These are phyloP conservation scores for Acridotheres tristis DNA, from an alignment of 2,797 vertebrate species.

Conservation along the genomic window DNA sequence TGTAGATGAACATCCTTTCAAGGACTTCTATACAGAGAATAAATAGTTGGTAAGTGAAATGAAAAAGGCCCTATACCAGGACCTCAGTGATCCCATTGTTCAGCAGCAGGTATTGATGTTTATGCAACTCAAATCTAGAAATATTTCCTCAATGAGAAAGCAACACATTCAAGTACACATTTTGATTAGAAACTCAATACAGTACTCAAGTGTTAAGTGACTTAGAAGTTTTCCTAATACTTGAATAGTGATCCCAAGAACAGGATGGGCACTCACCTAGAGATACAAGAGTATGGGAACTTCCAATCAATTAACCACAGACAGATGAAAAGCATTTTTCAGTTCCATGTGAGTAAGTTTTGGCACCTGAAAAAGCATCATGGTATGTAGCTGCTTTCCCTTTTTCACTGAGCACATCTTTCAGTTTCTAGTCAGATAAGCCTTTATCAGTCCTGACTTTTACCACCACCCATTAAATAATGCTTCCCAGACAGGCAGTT, in stretches of 20 bases:
- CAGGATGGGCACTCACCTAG: background rate
- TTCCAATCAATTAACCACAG: background rate
- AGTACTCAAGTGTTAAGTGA: background rate
- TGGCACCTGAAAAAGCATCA: background rate
- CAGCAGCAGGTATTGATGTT: background rate
- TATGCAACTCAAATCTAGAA: background rate
- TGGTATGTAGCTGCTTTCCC: background rate
- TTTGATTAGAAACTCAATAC: background rate
- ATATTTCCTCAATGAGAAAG: background rate
- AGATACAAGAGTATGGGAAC: background rate
- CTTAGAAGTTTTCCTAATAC: background rate
- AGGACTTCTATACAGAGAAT: background rate
- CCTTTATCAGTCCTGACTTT: background rate
- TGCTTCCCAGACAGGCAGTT: background rate
- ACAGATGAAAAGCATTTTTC: background rate
- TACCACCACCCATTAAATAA: background rate
- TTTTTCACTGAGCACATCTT: background rate
- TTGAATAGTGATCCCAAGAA: background rate
- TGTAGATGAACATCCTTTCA: background rate
- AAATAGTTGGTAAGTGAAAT: background rate
- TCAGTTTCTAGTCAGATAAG: background rate
- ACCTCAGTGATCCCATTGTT: background rate
- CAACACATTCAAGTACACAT: background rate
- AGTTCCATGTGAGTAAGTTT: background rate
- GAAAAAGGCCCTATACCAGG: background rate